Base-by-base conservation (phyloP, 2,888 invertebrate genomes). In the Hemithea aestivaria region DNA sequence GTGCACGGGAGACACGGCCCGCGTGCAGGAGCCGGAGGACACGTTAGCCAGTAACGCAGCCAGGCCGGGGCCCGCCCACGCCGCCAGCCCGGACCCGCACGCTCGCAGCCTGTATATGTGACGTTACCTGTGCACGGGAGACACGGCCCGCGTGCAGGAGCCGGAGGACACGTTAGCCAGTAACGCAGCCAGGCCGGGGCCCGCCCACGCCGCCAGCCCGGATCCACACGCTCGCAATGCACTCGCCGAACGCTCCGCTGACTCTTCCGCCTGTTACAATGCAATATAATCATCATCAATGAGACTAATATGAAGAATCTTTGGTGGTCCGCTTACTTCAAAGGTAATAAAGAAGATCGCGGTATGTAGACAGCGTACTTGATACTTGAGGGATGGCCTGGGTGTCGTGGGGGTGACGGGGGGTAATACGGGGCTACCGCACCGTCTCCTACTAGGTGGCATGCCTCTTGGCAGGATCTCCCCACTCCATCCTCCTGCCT, bases 1-100 rank as follows among this genome's bases (percentile, higher is more conserved):
- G 56, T 91, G 91, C 1, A 88, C 87, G 1, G 92, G 92, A 3
- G 92, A 92, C 29, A 89, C 88, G 42, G 90, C 89, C 49, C 90
- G 69, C 7, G 90, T 90, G 50, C 89, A 89, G 37, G 88, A 87
- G 26, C 88, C 89, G 1, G 89, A 89, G 28, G 88, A 89, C 35
- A 88, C 83, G 63, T 81, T 88, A 46, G 87, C 85, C 9, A 83
- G 63, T 25, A 85, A 54, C n/a, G 79, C 75, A 26, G 73, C 66
- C 1, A 80, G 63, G 4, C 73, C 73, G 16, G 66, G 8, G 68
- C 72, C 34, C 72, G 27, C 50, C 32, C 56, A 20, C 7, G 65
- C 57, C 12, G 60, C 16, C 2, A 16, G 16, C 5, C 3, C 2
- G 16, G 16, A 5, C 3, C 16, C 16, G 16, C 16, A 16, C 3